Percentiles rank a stretch among this genome's conserved stretches.
These are phyloP conservation scores for Mythimna pallens DNA, from an alignment of 2,888 invertebrate genomes.

Conservation along the genomic window DNA sequence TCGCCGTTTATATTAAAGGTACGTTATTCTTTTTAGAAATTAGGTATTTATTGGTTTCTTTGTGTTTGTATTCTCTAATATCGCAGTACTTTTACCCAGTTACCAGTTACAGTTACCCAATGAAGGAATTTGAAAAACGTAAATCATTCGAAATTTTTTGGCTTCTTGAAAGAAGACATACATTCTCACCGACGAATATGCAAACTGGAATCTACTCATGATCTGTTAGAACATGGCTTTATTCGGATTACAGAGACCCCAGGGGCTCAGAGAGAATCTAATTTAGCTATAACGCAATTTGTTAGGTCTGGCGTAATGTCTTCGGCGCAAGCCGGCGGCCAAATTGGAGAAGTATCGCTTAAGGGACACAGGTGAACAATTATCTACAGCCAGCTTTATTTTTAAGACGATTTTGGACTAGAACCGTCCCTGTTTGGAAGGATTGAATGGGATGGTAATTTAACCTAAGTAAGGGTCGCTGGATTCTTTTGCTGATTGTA, in stretches of 20 bases:
- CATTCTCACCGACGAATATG: background rate
- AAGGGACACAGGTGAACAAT: constrained; percentile 68
- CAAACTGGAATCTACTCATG: background rate
- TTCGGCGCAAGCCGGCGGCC: constrained; percentile 51
- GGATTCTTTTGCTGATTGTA: constrained; percentile 19
- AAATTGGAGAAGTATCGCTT: constrained; percentile 55
- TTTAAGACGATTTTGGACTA: constrained; percentile 42
- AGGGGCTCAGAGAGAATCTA: constrained; percentile 76
- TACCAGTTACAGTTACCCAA: no score
- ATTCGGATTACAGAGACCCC: constrained; percentile 68
- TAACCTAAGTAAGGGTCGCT: constrained; percentile 26
- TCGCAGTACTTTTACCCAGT: no score
- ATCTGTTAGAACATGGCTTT: background rate
- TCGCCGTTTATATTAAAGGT: no score
- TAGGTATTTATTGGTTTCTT: no score
- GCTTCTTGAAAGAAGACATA: background rate
- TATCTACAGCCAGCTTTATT: constrained; percentile 53
- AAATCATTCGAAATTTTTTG: background rate
- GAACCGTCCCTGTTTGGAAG: constrained; percentile 23
- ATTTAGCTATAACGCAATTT: constrained; percentile 83
- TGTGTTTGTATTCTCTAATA: no score
- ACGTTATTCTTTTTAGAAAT: no score
- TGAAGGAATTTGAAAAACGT: no score
- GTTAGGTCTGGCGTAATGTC: constrained; percentile 68
- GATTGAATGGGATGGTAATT: constrained; percentile 44